Conservation (phyloP, 1,140 invertebrate genomes). For the Penaeus japonicus region DNA sequence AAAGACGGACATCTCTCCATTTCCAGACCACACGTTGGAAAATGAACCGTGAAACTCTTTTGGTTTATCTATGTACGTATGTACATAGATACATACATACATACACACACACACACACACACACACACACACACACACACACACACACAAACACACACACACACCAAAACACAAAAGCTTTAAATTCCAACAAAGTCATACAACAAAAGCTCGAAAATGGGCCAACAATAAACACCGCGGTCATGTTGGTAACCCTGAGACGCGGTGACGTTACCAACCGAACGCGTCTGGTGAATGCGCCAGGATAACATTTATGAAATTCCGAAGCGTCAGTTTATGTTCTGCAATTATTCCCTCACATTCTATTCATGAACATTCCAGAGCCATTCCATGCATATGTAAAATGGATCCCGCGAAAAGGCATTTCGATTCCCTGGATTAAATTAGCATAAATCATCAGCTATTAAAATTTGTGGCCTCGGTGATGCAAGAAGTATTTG, state of each 20-base stretch:
- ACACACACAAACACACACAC: not conserved
- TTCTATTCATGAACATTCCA: slow-evolving; percentile 3
- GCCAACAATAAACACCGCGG: not conserved
- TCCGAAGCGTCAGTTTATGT: not conserved
- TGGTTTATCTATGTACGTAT: too few relatives aligned
- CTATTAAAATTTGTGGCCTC: too few relatives aligned
- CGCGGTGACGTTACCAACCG: not conserved
- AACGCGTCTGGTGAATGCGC: too few relatives aligned
- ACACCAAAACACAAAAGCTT: too few relatives aligned
- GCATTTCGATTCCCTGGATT: not conserved
- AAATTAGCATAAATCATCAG: too few relatives aligned
- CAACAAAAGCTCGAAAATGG: too few relatives aligned
- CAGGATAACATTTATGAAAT: slow-evolving; percentile 8
- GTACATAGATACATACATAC: not conserved
- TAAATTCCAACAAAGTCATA: too few relatives aligned
- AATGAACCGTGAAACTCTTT: too few relatives aligned
- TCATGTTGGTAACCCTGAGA: not conserved
- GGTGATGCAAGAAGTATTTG: not conserved
- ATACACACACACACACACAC: slow-evolving; percentile 13
- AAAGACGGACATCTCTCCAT: too few relatives aligned
- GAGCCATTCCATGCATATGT: slow-evolving; percentile 15
- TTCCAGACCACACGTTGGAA: too few relatives aligned
- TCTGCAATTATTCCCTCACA: not conserved
- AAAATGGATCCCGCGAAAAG: not conserved
- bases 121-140: slow-evolving; percentile 15